Evolutionary conservation across 2,888 invertebrate species (phyloP), one percentile per base, ranked within the genome.

Genomic region (Cenopis cana): DNA sequence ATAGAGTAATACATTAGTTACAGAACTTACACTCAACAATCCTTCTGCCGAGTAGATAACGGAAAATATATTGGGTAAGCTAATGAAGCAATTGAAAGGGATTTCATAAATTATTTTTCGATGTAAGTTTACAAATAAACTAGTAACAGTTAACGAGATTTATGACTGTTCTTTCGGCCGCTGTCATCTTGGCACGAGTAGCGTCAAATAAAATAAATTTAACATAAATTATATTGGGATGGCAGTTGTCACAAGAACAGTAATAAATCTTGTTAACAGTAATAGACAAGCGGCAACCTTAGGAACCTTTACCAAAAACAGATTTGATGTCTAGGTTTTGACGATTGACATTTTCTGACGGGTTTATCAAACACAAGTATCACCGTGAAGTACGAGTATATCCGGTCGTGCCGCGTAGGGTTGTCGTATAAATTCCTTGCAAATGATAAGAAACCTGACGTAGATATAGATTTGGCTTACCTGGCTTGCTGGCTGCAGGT

Each of bases 371-470:
- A 50, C 18, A 46, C 56, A 29, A 24, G 24, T 59, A 38, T 20
- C 12, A 18, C 24, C 24, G 36, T 52, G 4, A 24, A 24, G 4
- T 3, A 3, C 1, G 1, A 24, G 24, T 24, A 24, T 4, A 24
- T 24, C 24, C n/a, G n/a, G n/a, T n/a, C n/a, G 65, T 65, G 59
- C 50, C 69, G 10, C 68, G 73, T 72, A 67, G 71, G 61, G 41
- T 41, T 64, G 50, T 61, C 72, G 68, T 68, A 66, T 68, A 57
- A 38, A 55, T 76, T 78, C 82, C 85, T 84, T 87, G 85, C 82
- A 69, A 76, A 84, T 84, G 80, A 84, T 82, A 85, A n/a, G n/a
- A n/a, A n/a, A 82, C 82, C 81, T 82, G 81, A 82, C 80, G 78
- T 77, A 82, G 81, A 81, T 83, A 82, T 85, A 78, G 82, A 84